A percentile compares a stretch with the other conserved stretches of the same genome.
Evolutionary conservation across 2,797 vertebrate genomes (phyloP).

Genomic region (Acomys russatus): DNA sequence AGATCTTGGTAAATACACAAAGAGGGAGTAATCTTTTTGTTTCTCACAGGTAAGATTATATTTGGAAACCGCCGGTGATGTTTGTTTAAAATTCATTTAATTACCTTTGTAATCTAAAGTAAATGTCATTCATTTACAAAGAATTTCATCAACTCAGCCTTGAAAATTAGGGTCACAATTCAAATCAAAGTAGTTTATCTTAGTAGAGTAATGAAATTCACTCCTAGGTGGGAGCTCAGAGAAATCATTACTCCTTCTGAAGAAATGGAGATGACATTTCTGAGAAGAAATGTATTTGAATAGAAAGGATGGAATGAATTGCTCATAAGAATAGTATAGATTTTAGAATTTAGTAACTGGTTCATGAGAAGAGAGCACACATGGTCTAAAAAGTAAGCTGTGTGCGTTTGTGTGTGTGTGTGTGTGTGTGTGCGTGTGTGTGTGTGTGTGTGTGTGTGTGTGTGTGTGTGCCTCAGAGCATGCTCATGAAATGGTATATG

Average conservation of each 20-base stretch:
- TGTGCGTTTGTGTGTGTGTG: neutral
- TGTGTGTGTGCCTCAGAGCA: neutral
- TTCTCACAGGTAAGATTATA: neutral
- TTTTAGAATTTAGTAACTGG: neutral
- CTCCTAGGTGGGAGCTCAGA: neutral
- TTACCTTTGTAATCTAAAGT: neutral
- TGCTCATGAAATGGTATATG: no score
- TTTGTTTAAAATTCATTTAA: neutral
- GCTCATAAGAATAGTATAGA: neutral
- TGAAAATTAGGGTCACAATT: neutral
- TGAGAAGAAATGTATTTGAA: neutral
- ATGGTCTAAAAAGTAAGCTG: neutral
- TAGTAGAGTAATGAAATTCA: neutral
- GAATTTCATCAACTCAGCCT: neutral
- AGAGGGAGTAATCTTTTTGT: neutral
- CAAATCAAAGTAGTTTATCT: neutral
- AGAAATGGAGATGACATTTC: neutral
- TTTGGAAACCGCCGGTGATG: neutral
- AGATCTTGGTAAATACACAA: neutral
- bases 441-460: neutral
- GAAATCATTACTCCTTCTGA: neutral
- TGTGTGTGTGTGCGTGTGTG: neutral
- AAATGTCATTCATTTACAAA: neutral
- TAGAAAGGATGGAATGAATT: neutral
- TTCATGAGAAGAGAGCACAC: neutral